Percentiles rank a stretch among this genome's conserved stretches.
phyloP scores from a whole-genome alignment of 2,113 vertebrate species.

The Potamarius usumacintae region DNA sequence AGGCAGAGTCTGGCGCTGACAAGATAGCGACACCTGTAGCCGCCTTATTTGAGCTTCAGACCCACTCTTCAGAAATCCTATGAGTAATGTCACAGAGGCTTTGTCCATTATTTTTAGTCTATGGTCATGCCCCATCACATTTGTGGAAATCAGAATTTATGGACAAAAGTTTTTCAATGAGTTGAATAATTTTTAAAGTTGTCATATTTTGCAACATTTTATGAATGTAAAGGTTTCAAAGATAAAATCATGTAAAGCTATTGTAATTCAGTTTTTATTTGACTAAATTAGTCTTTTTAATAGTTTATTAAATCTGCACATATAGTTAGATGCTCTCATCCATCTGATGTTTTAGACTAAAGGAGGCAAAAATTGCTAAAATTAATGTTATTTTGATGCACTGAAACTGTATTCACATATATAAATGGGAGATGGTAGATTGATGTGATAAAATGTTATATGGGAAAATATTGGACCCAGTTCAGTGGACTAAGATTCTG shows the following conservation, averaged over 20 bases:
- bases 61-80: no score
- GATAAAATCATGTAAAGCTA: neutral
- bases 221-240: neutral
- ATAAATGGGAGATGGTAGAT: neutral
- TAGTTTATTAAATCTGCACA: neutral
- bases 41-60: no score
- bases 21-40: no score
- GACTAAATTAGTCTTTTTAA: neutral
- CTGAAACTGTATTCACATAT: neutral
- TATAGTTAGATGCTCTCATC: neutral
- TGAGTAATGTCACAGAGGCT: no score
- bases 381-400: neutral
- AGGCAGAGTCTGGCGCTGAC: no score
- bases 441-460: neutral
- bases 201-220: neutral
- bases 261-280: neutral
- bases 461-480: no score
- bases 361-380: neutral
- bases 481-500: no score
- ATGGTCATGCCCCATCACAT: neutral
- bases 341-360: neutral
- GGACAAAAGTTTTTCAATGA: neutral
- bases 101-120: no score
- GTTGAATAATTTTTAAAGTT: no score
- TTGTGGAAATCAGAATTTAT: neutral